These are phyloP conservation scores for Zaprionus davidi DNA, from an alignment of 1,140 invertebrate species.

Conservation along the genomic window DNA sequence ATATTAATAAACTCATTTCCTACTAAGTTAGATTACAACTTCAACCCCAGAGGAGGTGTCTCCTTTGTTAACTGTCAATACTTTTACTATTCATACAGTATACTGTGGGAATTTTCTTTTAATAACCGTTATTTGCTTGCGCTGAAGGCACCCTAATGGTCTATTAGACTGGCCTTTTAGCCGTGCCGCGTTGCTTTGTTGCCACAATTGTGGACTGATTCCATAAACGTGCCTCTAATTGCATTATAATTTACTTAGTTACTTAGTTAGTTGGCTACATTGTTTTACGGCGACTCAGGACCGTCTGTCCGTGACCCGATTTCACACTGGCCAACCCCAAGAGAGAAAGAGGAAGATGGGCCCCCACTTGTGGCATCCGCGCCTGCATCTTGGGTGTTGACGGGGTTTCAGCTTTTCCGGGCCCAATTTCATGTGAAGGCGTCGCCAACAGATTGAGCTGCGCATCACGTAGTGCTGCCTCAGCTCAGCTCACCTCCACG, in stretches of 20 bases:
- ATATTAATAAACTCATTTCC: background rate
- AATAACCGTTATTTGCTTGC: background rate
- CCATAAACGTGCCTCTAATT: constrained; percentile 36
- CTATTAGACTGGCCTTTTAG: background rate
- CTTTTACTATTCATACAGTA: background rate
- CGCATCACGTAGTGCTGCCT: constrained; percentile 40
- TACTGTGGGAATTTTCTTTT: background rate
- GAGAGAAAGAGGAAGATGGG: background rate
- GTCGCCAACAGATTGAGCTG: constrained; percentile 29
- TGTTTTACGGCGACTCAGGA: background rate
- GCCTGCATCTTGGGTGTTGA: background rate
- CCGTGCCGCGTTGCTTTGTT: constrained; percentile 10
- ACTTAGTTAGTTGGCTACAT: background rate
- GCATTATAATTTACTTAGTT: constrained; percentile 29
- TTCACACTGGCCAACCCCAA: background rate
- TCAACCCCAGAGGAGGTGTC: background rate
- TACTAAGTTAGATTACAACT: background rate
- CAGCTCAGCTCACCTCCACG: background rate
- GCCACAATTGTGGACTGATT: constrained; percentile 23
- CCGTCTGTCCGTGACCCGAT: background rate
- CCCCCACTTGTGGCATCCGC: constrained; percentile 15
- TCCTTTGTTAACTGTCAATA: background rate
- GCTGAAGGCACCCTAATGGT: background rate
- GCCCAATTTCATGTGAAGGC: constrained; percentile 1
- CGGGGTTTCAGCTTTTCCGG: constrained; percentile 11